Base-by-base conservation (phyloP, 2,888 invertebrate species). In the Melipona bicolor region DNA sequence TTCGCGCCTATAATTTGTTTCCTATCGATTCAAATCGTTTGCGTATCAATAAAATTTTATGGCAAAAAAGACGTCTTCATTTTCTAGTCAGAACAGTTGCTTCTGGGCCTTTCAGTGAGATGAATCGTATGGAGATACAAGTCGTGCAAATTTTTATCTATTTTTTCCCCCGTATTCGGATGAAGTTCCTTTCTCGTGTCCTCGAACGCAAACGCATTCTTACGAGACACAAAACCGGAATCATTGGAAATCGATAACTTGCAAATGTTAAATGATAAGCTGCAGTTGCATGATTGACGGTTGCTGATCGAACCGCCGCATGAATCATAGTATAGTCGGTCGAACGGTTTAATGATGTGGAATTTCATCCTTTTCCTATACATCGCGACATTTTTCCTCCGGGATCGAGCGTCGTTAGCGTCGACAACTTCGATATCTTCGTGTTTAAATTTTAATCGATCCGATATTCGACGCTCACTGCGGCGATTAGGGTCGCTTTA, bases 171-270 rank as follows among this genome's bases (percentile, higher is more conserved):
- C 1, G 36, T 6, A n/a, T 49, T 24, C 65, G 70, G 78, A 78
- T 78, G 65, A 73, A 27, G 59, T 64, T 83, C 64, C 77, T 76
- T 75, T 83, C 83, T 27, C 43, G 61, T 64, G 49, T 64, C 64
- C 50, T 56, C 2, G 54, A 4, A 50, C 64, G 52, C 54, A 17
- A 50, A 71, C 70, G 70, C 21, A 50, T 52, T n/a, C 62, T 11
- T 49, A 17, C 27, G 54, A 43, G 32, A 27, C 15, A 21, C 15
- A 21, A 36, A 43, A 6, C 62, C 49, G 36, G 59, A 21, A 49
- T 43, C 72, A 83, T 81, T 56, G 77, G 71, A 84, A 82, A 81
- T 62, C 70, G 77, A 82, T 76, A 72, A 67, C 49, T 79, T 72
- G 27, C 64, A 67, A 67, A 49, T 19, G 77, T 52, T 78, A 68